Evolutionary conservation across 2,797 vertebrate species (phyloP).

Genomic region (Oophaga sylvatica): DNA sequence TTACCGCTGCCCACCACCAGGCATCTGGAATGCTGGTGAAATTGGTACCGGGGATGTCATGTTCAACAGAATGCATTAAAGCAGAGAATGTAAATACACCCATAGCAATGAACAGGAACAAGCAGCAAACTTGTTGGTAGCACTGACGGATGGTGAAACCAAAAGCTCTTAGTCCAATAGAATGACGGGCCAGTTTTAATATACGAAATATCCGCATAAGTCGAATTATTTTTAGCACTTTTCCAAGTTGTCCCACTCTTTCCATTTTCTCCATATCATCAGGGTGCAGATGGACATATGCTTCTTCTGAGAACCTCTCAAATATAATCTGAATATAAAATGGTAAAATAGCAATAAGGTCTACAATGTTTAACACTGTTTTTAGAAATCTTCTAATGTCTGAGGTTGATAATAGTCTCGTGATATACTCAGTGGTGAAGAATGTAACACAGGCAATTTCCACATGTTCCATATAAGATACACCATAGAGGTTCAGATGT

Average conservation of each 20-base stretch:
- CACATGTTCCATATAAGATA: slow-evolving; percentile 85
- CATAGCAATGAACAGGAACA: slow-evolving; percentile 90
- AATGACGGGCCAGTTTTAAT: slow-evolving; percentile 89
- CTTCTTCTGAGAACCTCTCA: slow-evolving; percentile 77
- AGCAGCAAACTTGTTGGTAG: slow-evolving; percentile 91
- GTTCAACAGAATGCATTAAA: slow-evolving; percentile 89
- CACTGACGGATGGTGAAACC: slow-evolving; percentile 91
- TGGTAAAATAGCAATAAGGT: slow-evolving; percentile 88
- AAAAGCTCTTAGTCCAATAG: slow-evolving; percentile 90
- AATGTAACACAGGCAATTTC: slow-evolving; percentile 87
- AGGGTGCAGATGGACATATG: slow-evolving; percentile 71
- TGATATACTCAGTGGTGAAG: slow-evolving; percentile 86
- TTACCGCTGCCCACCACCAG: slow-evolving; percentile 81
- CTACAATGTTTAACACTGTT: slow-evolving; percentile 86
- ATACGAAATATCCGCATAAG: slow-evolving; percentile 92
- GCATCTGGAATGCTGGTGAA: slow-evolving; percentile 90
- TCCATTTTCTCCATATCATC: slow-evolving; percentile 87
- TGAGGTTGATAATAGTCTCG: slow-evolving; percentile 83
- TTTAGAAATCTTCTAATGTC: slow-evolving; percentile 81
- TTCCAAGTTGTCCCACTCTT: slow-evolving; percentile 88
- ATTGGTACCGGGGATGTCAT: slow-evolving; percentile 83
- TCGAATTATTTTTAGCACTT: slow-evolving; percentile 88
- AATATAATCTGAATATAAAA: slow-evolving; percentile 89
- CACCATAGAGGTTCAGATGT: slow-evolving; percentile 74
- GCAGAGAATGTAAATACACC: slow-evolving; percentile 92